phyloP scores from a whole-genome alignment of 2,797 vertebrate genomes.

The Yasuhikotakia modesta region DNA sequence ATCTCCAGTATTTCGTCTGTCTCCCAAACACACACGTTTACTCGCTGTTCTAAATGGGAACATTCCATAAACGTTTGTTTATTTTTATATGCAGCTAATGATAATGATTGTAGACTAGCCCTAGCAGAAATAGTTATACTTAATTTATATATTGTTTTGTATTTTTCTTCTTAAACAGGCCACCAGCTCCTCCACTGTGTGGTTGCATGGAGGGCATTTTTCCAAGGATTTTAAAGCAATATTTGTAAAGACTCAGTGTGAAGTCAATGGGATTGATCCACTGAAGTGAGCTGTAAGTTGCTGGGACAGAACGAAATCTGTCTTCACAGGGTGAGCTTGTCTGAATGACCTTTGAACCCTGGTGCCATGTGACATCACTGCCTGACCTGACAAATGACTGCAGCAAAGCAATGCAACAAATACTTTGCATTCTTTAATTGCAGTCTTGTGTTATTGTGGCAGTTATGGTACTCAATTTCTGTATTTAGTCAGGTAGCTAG shows the following conservation, averaged over 20 bases:
- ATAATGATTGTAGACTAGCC: background rate
- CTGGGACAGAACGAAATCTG: background rate
- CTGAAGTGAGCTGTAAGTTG: background rate
- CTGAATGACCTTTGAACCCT: constrained; percentile 18
- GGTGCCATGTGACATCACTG: background rate
- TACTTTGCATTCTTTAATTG: no score
- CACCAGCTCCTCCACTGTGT: background rate
- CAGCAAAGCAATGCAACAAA: background rate
- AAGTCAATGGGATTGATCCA: background rate
- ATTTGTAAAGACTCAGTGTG: background rate
- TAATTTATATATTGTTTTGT: no score
- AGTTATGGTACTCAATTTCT: no score
- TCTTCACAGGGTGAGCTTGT: no score
- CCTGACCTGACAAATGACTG: constrained; percentile 11
- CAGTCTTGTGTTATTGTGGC: no score
- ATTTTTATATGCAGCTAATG: background rate
- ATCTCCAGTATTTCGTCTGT: constrained; percentile 12
- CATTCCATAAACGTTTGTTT: background rate
- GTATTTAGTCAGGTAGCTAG: no score
- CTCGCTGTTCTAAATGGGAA: background rate
- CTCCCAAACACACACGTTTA: background rate
- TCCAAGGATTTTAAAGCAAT: background rate
- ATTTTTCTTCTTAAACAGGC: background rate
- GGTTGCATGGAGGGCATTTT: background rate
- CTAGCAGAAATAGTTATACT: no score